Conservation (phyloP, 2,797 vertebrate genomes). For the Catharus ustulatus region DNA sequence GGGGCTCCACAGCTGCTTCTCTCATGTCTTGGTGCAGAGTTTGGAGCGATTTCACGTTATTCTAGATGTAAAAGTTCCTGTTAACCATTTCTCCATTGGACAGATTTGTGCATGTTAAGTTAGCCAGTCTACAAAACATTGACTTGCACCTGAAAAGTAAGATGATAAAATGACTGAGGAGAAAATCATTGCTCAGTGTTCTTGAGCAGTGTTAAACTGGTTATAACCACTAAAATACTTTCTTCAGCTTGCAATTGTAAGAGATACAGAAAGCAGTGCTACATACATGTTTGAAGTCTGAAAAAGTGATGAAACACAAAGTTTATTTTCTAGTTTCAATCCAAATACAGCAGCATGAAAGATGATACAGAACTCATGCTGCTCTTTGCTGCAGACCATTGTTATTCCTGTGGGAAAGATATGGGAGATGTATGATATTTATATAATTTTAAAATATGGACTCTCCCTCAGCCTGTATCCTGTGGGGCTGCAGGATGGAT, state of each 20-base stretch:
- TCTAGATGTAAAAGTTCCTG: neutral
- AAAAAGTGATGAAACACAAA: neutral
- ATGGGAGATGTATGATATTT: constrained; percentile 19
- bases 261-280: neutral
- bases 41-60: neutral
- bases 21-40: neutral
- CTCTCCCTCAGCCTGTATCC: neutral
- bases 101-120: neutral
- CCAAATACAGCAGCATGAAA: neutral
- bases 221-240: neutral
- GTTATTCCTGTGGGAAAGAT: neutral
- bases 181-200: neutral
- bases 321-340: constrained; percentile 15
- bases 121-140: neutral
- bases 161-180: neutral
- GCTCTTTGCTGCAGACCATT: neutral
- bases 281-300: neutral
- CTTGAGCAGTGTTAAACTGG: neutral
- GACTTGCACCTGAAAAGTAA: neutral
- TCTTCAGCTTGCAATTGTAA: neutral
- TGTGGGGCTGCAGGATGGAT: neutral
- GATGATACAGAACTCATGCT: neutral
- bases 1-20: neutral
- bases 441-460: neutral
- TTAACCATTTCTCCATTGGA: neutral